Evolutionary conservation across 2,888 invertebrate genomes (phyloP).

Genomic region (Lymantria dispar): DNA sequence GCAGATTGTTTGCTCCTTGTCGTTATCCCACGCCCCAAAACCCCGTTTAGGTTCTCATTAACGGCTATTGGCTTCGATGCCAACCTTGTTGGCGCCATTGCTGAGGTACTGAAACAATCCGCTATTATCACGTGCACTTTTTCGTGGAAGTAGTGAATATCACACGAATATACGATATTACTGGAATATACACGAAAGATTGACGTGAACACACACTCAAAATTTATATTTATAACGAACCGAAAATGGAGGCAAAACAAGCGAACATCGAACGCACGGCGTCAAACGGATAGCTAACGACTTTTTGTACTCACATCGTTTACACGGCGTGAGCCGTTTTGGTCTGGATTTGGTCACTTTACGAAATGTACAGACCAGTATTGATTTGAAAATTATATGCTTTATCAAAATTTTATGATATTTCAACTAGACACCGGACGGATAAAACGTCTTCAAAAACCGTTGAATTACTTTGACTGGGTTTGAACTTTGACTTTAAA

Average conservation of each 20-base stretch:
- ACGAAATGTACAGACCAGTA: slow-evolving; percentile 45
- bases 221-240: slow-evolving; percentile 58
- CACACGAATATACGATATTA: slow-evolving; percentile 11
- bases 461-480: slow-evolving; percentile 68
- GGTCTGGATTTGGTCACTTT: slow-evolving; percentile 41
- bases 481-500: slow-evolving; percentile 49
- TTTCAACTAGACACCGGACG: slow-evolving; percentile 67
- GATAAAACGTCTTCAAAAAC: slow-evolving; percentile 69
- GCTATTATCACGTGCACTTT: slow-evolving; percentile 51
- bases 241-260: slow-evolving; percentile 80
- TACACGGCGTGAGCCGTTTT: slow-evolving; percentile 64
- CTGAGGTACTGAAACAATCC: slow-evolving; percentile 53
- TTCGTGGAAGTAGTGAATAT: slow-evolving; percentile 28
- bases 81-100: slow-evolving; percentile 86
- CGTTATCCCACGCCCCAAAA: slow-evolving; percentile 78
- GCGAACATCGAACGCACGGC: slow-evolving; percentile 61
- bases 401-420: slow-evolving; percentile 52
- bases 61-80: slow-evolving; percentile 75
- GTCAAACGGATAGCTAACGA: slow-evolving; percentile 49
- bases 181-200: slow-evolving; percentile 15
- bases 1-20: slow-evolving; percentile 84
- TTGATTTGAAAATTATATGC: slow-evolving; percentile 40
- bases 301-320: slow-evolving; percentile 57
- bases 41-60: slow-evolving; percentile 70
- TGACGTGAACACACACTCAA: slow-evolving; percentile 53